Evolutionary conservation across 2,113 vertebrate genomes (phyloP).

Genomic region (Ondatra zibethicus): DNA sequence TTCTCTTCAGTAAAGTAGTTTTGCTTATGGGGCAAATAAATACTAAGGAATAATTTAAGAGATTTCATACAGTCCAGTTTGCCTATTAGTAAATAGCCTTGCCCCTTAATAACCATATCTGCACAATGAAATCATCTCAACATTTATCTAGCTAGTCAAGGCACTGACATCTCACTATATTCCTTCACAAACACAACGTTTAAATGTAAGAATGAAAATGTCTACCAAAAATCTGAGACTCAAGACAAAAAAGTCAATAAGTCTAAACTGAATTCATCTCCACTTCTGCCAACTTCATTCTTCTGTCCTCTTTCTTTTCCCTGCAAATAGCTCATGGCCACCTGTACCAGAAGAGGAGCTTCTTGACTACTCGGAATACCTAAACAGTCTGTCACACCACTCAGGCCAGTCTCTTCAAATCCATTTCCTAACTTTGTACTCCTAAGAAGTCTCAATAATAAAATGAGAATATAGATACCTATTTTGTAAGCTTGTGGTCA

Average conservation of each 20-base stretch:
- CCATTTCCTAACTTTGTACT: conserved; percentile 23
- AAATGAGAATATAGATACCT: conserved; percentile 7
- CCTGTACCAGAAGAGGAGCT: neutral
- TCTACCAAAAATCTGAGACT: conserved; percentile 58
- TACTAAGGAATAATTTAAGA: conserved; percentile 29
- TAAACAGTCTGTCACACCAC: neutral
- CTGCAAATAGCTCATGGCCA: neutral
- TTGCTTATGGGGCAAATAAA: conserved; percentile 44
- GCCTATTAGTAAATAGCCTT: conserved; percentile 54
- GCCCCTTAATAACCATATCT: conserved; percentile 28
- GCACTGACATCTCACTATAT: conserved; percentile 16
- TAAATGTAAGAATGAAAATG: conserved; percentile 42
- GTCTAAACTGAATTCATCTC: neutral
- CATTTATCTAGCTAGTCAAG: conserved; percentile 55
- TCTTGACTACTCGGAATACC: neutral
- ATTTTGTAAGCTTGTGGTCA: conserved; percentile 38
- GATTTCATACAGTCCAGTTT: conserved; percentile 20
- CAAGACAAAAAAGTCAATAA: conserved; percentile 34
- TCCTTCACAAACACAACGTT: conserved; percentile 43
- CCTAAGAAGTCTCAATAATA: conserved; percentile 4
- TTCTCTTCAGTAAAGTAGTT: conserved; percentile 40
- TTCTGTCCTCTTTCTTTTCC: conserved; percentile 19
- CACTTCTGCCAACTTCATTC: conserved; percentile 23
- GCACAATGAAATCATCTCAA: neutral
- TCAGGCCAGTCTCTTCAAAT: neutral